These are phyloP conservation scores for Columba livia DNA, from an alignment of 2,113 vertebrate species.

Conservation along the genomic window DNA sequence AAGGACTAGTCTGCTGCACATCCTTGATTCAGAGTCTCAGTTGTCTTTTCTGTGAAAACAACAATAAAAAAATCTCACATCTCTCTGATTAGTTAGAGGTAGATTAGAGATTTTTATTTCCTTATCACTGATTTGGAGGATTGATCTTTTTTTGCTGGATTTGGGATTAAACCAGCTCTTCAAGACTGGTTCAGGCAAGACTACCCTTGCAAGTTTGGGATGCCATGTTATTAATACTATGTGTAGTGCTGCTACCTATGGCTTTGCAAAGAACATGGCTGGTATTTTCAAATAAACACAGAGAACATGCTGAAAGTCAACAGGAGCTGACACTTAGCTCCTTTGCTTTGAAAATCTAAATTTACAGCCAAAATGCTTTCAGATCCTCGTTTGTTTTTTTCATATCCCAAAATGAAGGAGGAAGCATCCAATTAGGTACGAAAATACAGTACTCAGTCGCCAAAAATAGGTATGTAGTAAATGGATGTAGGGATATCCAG, in stretches of 20 bases:
- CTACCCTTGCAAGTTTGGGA: neutral
- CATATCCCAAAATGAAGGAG: neutral
- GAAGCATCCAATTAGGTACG: neutral
- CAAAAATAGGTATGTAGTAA: neutral
- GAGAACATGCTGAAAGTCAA: neutral
- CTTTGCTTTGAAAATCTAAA: neutral
- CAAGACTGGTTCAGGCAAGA: neutral
- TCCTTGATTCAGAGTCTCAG: neutral
- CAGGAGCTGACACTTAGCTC: neutral
- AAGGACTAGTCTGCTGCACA: neutral
- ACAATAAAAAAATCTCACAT: fast-evolving
- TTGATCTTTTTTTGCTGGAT: neutral
- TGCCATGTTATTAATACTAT: neutral
- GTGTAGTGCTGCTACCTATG: neutral
- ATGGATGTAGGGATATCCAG: neutral
- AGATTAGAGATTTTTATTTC: neutral
- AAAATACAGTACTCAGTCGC: neutral
- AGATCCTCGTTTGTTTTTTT: neutral
- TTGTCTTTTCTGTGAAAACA: neutral
- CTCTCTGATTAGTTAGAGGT: neutral
- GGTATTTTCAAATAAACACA: neutral
- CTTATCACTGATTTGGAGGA: neutral
- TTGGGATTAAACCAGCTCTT: neutral
- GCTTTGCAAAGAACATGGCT: neutral
- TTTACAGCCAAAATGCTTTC: neutral